Evolutionary conservation across 2,113 vertebrate species (phyloP).

Genomic region (Oncorhynchus mykiss): DNA sequence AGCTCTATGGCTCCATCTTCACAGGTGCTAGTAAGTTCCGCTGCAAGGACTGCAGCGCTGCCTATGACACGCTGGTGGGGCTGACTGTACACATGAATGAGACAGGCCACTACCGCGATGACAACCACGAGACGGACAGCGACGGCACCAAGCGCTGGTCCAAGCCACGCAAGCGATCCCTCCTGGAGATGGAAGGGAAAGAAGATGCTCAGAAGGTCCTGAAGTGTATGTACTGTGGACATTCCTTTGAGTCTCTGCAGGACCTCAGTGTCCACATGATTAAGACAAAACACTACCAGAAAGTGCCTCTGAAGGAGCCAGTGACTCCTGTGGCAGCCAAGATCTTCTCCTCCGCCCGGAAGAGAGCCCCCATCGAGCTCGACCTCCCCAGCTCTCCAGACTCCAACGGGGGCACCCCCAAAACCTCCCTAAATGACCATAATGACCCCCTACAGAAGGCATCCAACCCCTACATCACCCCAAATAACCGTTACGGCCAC

Average conservation of each 20-base stretch:
- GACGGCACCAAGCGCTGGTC: conserved; percentile 96
- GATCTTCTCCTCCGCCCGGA: conserved; percentile 89
- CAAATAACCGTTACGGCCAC: conserved; percentile 96
- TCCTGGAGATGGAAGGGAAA: conserved; percentile 98
- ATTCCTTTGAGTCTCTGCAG: conserved; percentile 98
- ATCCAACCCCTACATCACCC: conserved; percentile 91
- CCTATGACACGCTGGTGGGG: conserved; percentile 95
- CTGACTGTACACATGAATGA: conserved; percentile 99
- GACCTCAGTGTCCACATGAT: conserved; percentile 99
- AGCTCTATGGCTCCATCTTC: conserved; percentile 98
- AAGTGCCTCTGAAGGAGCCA: conserved; percentile 99
- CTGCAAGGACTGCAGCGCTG: conserved; percentile 97
- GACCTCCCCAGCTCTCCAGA: conserved; percentile 96
- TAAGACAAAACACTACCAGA: conserved; percentile 99
- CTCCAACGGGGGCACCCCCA: conserved; percentile 89
- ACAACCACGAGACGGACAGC: conserved; percentile 94
- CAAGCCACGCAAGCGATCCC: conserved; percentile 95
- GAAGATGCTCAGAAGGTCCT: conserved; percentile 98
- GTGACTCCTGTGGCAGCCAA: conserved; percentile 95
- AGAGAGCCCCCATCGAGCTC: conserved; percentile 88
- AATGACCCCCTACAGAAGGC: conserved; percentile 87
- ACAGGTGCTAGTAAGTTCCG: conserved; percentile 98
- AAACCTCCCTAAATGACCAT: conserved; percentile 78
- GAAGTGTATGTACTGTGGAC: conserved; percentile 99
- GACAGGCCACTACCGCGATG: conserved; percentile 95